phyloP scores from a whole-genome alignment of 1,140 invertebrate genomes.

The Galendromus occidentalis region DNA sequence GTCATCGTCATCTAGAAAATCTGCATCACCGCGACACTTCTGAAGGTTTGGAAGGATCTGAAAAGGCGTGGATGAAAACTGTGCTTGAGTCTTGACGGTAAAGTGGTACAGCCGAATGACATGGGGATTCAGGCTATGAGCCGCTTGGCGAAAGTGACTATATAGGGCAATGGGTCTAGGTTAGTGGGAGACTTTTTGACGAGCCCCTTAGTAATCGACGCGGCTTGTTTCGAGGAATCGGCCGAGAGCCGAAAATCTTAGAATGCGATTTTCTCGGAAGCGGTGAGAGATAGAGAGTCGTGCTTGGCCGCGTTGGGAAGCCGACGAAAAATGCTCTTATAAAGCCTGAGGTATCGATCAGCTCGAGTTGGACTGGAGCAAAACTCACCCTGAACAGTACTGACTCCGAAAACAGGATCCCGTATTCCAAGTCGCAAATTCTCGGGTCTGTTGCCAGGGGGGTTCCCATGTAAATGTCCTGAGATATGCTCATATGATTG shows the following conservation, averaged over 20 bases:
- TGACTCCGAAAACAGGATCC: slow-evolving; percentile 52
- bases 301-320: slow-evolving; percentile 14
- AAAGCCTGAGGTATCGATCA: slow-evolving; percentile 17
- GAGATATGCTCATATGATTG: slow-evolving; percentile 52
- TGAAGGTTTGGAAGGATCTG: slow-evolving; percentile 14
- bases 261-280: no score
- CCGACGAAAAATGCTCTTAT: slow-evolving; percentile 15
- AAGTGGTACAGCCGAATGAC: no score
- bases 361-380: slow-evolving; percentile 52
- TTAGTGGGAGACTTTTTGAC: no score
- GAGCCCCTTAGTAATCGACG: no score
- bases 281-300: no score
- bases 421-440: slow-evolving; percentile 34
- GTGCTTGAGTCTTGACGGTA: no score
- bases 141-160: no score
- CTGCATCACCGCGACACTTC: neutral
- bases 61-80: no score
- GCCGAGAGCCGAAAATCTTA: no score
- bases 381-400: slow-evolving; percentile 51
- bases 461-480: slow-evolving; percentile 54
- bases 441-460: slow-evolving; percentile 15
- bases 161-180: no score
- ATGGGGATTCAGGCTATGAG: no score
- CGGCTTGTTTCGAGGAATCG: no score
- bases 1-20: neutral